Base-by-base conservation (phyloP, 2,888 invertebrate genomes). In the Nezara viridula region DNA sequence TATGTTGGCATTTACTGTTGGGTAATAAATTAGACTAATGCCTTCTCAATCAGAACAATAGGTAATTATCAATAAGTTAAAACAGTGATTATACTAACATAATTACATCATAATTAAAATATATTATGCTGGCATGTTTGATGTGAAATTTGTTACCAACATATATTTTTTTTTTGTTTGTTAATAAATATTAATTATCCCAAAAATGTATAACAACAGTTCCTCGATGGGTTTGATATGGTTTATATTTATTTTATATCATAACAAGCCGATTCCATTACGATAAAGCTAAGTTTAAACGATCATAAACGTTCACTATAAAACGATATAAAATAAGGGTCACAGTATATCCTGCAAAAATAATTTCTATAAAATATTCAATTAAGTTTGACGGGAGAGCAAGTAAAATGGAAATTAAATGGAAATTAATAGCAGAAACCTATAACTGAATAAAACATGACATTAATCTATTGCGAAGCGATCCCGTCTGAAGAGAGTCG, bases 361-460 rank as follows among this genome's bases (percentile, higher is more conserved):
- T n/a, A 3, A 81, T n/a, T 81, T 44, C n/a, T 81, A 19, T 81
- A 81, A 81, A 81, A 44, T 44, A 81, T 81, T 81, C 81, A 47
- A 81, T 81, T 81, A 81, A 81, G 81, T 81, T 81, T 81, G n/a
- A 44, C 40, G 24, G 81, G 10, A 47, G 37, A 40, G n/a, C n/a
- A 44, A 14, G 40, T 44, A 44, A 47, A 81, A 81, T 81, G 81
- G 3, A 81, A 44, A 81, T 44, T 81, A 44, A 81, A 81, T 81
- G 81, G 24, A 44, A 44, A 81, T 44, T 40, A 81, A 81, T 81
- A 81, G 40, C 81, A 81, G 81, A 81, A 44, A 81, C 44, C 44
- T 24, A 81, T 81, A 81, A 81, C 24, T 81, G 81, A 81, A 81
- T 81, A 81, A 81, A 81, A 81, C 81, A 81, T 81, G 81, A 44